phyloP scores from a whole-genome alignment of 2,888 invertebrate genomes.

The Apodemia mormo region DNA sequence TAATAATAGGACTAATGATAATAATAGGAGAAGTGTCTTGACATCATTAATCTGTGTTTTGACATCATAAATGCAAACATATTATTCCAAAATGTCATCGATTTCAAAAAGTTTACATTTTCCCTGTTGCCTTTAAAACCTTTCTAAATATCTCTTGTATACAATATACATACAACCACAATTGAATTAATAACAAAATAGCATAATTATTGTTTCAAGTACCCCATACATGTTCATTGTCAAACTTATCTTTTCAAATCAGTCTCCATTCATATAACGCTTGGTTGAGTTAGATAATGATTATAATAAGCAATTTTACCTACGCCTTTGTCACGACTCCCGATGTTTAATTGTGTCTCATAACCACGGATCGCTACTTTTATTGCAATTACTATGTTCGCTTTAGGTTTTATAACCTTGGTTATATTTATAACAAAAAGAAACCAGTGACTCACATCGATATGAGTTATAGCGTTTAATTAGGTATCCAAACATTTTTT shows the following conservation, averaged over 20 bases:
- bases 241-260: slow-evolving; percentile 45
- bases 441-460: not conserved
- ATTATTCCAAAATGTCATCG: too few relatives aligned
- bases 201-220: slow-evolving; percentile 41
- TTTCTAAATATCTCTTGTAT: slow-evolving; percentile 20
- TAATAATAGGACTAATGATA: too few relatives aligned
- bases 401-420: slow-evolving; percentile 20
- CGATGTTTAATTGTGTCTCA: slow-evolving; percentile 39
- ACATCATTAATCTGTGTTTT: too few relatives aligned
- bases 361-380: slow-evolving; percentile 39
- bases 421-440: not conserved
- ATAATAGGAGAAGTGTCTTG: too few relatives aligned
- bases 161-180: slow-evolving; percentile 25
- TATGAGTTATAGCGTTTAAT: too few relatives aligned
- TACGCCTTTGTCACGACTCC: slow-evolving; percentile 52
- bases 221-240: slow-evolving; percentile 24
- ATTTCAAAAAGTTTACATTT: too few relatives aligned
- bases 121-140: too few relatives aligned
- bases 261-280: slow-evolving; percentile 52
- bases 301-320: slow-evolving; percentile 52
- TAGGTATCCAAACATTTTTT: too few relatives aligned
- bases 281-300: slow-evolving; percentile 53
- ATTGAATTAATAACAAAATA: slow-evolving; percentile 47
- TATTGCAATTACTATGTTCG: slow-evolving; percentile 37
- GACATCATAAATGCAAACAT: too few relatives aligned